Evolutionary conservation across 1,140 invertebrate species (phyloP), one percentile per base, ranked within the genome.

Genomic region (Mactra quadrangularis): DNA sequence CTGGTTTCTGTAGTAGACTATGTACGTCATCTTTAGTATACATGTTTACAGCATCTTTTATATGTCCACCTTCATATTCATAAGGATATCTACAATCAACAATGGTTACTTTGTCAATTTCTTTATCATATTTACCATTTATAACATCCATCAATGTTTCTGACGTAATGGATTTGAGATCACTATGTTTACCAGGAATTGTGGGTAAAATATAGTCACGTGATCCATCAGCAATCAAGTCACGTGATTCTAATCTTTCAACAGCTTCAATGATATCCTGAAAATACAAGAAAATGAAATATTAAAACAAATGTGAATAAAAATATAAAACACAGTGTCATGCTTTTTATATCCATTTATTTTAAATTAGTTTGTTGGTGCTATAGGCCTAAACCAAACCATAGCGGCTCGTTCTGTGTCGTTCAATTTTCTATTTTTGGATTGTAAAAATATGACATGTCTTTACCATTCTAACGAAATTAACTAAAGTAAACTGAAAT

Each of bases 61-160:
- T 98, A 90, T 99, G 99, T 0, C 99, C 99, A 29, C 97, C 98
- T 29, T 98, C 95, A 91, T 94, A 99, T 93, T 99, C 99, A 91
- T 99, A 99, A 0, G 99, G 99, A 92, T 99, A 99, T 1, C 98
- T 95, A 88, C 92, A 94, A 88, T 94, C 94, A 59, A 94, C 91
- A 38, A 95, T 90, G 52, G 82, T 82, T 35, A 79, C 92, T n/a
- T 87, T 87, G 45, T 85, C 87, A 41, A 92, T 77, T 9, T 83
- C 77, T 62, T 92, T 77, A 70, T 76, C 38, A 66, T 89, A 90
- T n/a, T 82, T 41, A 4, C 86, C 87, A 22, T 81, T 66, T 11
- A 92, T 22, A 19, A 92, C 41, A 6, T 87, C 76, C 13, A 59
- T 68, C 75, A 90, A 55, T 35, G 96, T 97, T 3, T 95, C 91